Evolutionary conservation across 2,888 invertebrate genomes (phyloP).

Genomic region (Onchidella celtica): DNA sequence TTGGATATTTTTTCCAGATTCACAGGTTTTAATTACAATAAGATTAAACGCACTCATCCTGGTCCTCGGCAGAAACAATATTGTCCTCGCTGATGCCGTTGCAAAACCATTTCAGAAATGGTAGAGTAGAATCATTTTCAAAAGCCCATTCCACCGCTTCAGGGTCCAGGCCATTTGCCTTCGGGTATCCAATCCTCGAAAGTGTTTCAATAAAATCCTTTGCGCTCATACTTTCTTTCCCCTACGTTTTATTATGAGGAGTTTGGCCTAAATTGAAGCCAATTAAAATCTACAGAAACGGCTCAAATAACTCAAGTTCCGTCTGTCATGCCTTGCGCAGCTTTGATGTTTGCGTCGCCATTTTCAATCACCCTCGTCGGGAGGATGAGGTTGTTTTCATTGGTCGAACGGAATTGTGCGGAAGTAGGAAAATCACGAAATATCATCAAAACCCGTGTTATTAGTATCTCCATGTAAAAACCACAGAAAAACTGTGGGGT

Average conservation of each 20-base stretch:
- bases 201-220: conserved; percentile 68
- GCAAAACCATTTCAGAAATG: conserved; percentile 73
- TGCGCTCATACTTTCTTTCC: conserved; percentile 68
- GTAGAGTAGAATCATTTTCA: conserved; percentile 65
- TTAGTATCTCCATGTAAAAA: no score
- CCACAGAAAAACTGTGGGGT: no score
- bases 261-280: neutral
- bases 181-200: conserved; percentile 67
- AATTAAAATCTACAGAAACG: no score
- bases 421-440: no score
- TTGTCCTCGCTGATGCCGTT: conserved; percentile 64
- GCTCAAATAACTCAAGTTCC: neutral
- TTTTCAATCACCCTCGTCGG: neutral
- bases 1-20: no score
- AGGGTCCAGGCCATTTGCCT: conserved; percentile 63
- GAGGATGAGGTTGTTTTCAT: no score
- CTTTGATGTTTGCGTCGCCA: neutral
- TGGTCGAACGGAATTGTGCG: no score
- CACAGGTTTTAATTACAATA: no score
- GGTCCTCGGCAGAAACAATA: conserved; percentile 59
- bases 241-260: neutral
- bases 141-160: conserved; percentile 72
- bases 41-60: conserved; percentile 69
- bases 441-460: no score
- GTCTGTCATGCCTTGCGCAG: neutral